phyloP scores from a whole-genome alignment of 2,888 invertebrate genomes.

The Agriopis marginaria region DNA sequence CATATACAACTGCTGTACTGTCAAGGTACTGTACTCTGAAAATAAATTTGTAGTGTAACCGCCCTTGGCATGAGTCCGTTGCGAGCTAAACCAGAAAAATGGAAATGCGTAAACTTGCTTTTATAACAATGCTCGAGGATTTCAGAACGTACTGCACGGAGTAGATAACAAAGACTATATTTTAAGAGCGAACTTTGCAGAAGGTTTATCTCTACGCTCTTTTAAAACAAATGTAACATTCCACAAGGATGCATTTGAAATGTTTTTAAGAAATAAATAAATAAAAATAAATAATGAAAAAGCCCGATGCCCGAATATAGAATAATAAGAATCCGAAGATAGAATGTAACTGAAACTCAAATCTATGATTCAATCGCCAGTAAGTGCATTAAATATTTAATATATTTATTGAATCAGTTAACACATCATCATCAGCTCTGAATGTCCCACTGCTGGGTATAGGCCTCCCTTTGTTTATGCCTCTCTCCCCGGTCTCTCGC shows the following conservation, averaged over 20 bases:
- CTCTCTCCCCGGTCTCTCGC: no score
- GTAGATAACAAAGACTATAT: constrained; percentile 33
- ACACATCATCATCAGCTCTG: no score
- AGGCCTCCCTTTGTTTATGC: no score
- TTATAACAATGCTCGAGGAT: constrained; percentile 32
- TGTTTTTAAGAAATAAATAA: no score
- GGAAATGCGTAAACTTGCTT: constrained; percentile 42
- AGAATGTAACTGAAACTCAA: no score
- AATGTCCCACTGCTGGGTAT: no score
- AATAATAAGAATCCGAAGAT: no score
- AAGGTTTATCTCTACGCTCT: constrained; percentile 6
- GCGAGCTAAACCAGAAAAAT: constrained; percentile 49
- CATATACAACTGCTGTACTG: neutral
- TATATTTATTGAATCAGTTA: no score
- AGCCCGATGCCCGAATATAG: no score
- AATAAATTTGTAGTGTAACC: constrained; percentile 12
- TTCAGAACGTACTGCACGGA: constrained; percentile 23
- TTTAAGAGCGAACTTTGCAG: constrained; percentile 22
- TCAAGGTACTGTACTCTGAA: neutral
- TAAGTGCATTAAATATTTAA: no score
- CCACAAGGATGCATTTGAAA: neutral
- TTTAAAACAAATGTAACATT: neutral
- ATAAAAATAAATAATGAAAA: no score
- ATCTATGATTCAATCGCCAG: no score
- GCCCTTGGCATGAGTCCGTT: constrained; percentile 35